Evolutionary conservation across 2,797 vertebrate genomes (phyloP).

Genomic region (Rhabdophis nuchalis): DNA sequence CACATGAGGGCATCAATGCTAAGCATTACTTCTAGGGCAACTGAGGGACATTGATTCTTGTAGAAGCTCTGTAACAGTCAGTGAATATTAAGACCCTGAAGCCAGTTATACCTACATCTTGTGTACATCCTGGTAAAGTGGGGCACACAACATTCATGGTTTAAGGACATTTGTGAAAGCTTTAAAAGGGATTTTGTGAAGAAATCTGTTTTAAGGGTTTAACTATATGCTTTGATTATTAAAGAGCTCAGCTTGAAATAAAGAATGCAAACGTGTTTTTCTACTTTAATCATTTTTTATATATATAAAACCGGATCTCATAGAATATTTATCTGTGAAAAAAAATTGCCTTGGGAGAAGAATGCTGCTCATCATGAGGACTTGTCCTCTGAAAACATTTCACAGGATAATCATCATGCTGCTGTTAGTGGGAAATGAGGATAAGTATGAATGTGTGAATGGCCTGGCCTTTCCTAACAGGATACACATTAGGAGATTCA

Average conservation of each 20-base stretch:
- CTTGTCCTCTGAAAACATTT: background rate
- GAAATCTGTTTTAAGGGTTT: background rate
- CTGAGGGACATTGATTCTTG: background rate
- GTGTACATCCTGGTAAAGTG: background rate
- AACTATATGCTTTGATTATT: background rate
- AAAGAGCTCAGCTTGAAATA: background rate
- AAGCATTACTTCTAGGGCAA: background rate
- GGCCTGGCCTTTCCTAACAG: background rate
- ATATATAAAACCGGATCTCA: background rate
- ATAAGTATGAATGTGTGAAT: background rate
- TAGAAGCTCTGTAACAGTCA: background rate
- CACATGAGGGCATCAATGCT: background rate
- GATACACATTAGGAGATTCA: background rate
- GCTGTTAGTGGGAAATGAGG: background rate
- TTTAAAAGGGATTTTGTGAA: background rate
- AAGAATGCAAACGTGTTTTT: background rate
- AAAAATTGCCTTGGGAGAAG: background rate
- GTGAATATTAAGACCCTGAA: background rate
- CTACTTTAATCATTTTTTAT: background rate
- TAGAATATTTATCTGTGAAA: background rate
- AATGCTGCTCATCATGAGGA: background rate
- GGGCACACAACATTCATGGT: background rate
- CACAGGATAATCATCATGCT: background rate
- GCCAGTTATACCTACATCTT: background rate
- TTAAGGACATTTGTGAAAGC: background rate